phyloP scores from a whole-genome alignment of 2,113 vertebrate genomes.

The Junco hyemalis region DNA sequence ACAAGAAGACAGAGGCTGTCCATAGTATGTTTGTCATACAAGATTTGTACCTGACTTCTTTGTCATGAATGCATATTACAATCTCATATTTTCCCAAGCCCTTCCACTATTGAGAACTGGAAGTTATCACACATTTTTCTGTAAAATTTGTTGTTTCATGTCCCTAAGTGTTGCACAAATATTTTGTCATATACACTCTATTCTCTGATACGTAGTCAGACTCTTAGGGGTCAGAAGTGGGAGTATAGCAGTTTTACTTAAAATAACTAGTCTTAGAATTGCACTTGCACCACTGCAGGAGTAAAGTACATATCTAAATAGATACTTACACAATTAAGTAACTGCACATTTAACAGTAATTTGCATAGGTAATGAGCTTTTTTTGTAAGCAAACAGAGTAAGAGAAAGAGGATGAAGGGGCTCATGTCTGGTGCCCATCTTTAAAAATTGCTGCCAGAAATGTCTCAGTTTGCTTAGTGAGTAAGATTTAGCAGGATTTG shows the following conservation, averaged over 20 bases:
- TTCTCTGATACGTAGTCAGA: neutral
- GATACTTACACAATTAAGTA: neutral
- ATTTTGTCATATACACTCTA: neutral
- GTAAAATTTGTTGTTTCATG: neutral
- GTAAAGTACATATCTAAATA: neutral
- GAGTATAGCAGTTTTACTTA: neutral
- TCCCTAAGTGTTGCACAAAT: neutral
- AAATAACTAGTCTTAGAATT: neutral
- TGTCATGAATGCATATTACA: neutral
- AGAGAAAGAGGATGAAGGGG: neutral
- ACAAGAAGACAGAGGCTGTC: neutral
- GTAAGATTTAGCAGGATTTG: slow-evolving; percentile 34
- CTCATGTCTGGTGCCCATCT: neutral
- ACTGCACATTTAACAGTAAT: neutral
- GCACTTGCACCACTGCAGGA: neutral
- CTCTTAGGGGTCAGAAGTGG: neutral
- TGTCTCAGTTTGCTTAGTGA: neutral
- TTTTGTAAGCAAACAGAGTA: neutral
- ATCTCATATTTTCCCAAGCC: neutral
- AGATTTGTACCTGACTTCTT: neutral
- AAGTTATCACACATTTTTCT: neutral
- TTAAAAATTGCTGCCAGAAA: slow-evolving; percentile 19
- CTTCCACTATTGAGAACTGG: neutral
- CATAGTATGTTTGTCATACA: neutral
- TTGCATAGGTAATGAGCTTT: neutral